A percentile compares a stretch with the other conserved stretches of the same genome.
Conservation (phyloP, 2,888 invertebrate species). For the Resseliella maxima region DNA sequence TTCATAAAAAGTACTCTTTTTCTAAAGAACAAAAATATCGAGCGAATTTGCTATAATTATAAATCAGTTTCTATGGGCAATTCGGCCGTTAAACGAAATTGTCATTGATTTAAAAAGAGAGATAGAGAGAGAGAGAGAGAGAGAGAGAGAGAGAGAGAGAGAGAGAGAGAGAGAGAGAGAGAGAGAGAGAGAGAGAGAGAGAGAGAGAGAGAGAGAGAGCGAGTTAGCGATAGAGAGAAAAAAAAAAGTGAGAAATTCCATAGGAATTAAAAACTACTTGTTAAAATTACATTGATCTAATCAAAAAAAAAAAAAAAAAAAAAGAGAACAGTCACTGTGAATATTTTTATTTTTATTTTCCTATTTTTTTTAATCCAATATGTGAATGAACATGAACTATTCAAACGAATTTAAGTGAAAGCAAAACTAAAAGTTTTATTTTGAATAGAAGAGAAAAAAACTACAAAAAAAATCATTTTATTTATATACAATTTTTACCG, state of each 20-base stretch:
- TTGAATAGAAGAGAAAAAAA: neutral
- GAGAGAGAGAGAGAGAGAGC: too few relatives aligned
- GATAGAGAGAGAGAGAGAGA: too few relatives aligned
- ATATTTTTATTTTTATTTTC: neutral
- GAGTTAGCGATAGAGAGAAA: too few relatives aligned
- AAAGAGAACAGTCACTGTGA: neutral
- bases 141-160: too few relatives aligned
- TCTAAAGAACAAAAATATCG: too few relatives aligned
- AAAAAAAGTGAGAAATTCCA: neutral
- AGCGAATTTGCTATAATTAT: too few relatives aligned
- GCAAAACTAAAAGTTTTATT: constrained; percentile 8
- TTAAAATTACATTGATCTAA: neutral
- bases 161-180: too few relatives aligned
- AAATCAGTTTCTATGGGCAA: neutral
- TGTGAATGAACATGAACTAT: neutral
- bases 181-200: too few relatives aligned
- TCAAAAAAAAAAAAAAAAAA: neutral
- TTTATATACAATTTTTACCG: constrained; percentile 26
- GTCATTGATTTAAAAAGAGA: neutral
- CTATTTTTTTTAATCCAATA: neutral
- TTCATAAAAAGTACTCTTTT: too few relatives aligned
- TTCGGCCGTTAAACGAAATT: constrained; percentile 30
- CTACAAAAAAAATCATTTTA: neutral
- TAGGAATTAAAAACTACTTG: constrained; percentile 8
- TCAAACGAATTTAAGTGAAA: constrained; percentile 43